Evolutionary conservation across 2,888 invertebrate species (phyloP), one percentile per base, ranked within the genome.

Genomic region (Dryomyza anilis): DNA sequence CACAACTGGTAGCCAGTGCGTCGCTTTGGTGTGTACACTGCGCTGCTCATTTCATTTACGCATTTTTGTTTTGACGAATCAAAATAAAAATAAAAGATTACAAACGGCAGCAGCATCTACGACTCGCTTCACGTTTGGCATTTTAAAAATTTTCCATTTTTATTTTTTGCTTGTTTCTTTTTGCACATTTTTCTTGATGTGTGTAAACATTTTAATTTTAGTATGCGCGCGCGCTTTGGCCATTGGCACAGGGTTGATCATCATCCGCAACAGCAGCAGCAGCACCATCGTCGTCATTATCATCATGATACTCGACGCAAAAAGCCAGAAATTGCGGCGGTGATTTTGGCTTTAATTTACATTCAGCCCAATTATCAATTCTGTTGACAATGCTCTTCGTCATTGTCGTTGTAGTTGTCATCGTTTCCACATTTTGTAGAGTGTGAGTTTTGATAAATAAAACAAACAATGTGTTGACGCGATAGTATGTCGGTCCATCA

Each of bases 361-460:
- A 39, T 39, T 39, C 14, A 39, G 8, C n/a, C n/a, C 8, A 39
- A 39, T 2, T 21, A 3, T 19, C 10, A 46, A 8, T 19, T n/a
- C n/a, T n/a, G n/a, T 50, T 23, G 10, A 23, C 14, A 23, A 10
- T 50, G 14, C 12, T 48, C 46, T 50, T 50, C 48, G 21, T 43
- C 36, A 2, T 36, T n/a, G 3, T 12, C 36, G 36, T 43, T 43
- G n/a, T 8, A 5, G n/a, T 14, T n/a, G 14, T 43, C 14, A 16
- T 16, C 14, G 14, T 43, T 10, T 16, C 14, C 43, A 16, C 43
- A 43, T 14, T 16, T 43, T 43, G n/a, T n/a, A n/a, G n/a, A n/a
- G n/a, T n/a, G 39, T 39, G 39, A 6, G 39, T 50, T 68, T 57
- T 67, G 67, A 70, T 71, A 68, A 70, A 65, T 68, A 67, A 61